Percentiles rank a stretch among this genome's conserved stretches.
phyloP scores from a whole-genome alignment of 2,113 vertebrate genomes.

The Sarotherodon lohbergeri region DNA sequence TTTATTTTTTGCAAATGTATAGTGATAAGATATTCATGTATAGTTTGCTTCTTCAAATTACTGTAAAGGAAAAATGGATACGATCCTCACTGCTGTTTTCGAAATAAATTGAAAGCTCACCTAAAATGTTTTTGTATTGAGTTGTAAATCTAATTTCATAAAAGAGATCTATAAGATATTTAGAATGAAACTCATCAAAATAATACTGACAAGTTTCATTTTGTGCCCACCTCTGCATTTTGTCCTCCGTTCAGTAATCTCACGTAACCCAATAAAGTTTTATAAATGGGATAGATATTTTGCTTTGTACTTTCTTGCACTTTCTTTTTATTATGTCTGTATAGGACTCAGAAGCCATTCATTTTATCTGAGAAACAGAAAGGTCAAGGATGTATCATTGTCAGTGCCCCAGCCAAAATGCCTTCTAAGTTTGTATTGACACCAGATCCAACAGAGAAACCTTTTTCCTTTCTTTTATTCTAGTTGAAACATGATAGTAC shows the following conservation, averaged over 20 bases:
- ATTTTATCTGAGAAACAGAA: conserved; percentile 42
- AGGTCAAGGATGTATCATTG: conserved; percentile 62
- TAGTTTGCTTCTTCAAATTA: background rate
- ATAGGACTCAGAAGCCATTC: conserved; percentile 11
- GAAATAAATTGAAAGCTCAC: background rate
- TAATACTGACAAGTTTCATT: background rate
- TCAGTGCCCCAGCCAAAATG: conserved; percentile 26
- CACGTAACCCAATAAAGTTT: conserved; percentile 17
- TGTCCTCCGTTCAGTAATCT: background rate
- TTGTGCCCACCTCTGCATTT: background rate
- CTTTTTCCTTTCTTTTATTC: background rate
- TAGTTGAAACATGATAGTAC: background rate
- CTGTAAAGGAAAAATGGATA: background rate
- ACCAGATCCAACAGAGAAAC: conserved; percentile 12
- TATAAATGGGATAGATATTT: background rate
- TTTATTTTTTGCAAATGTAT: background rate
- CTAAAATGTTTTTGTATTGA: background rate
- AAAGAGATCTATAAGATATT: background rate
- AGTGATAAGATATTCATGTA: background rate
- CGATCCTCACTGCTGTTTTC: background rate
- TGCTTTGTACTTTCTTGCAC: background rate
- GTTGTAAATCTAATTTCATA: background rate
- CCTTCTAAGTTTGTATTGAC: conserved; percentile 27
- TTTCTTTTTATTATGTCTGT: conserved; percentile 17
- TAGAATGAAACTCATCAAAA: background rate